Evolutionary conservation across 2,888 invertebrate genomes (phyloP), one percentile per base, ranked within the genome.

Genomic region (Luperina nickerlii): DNA sequence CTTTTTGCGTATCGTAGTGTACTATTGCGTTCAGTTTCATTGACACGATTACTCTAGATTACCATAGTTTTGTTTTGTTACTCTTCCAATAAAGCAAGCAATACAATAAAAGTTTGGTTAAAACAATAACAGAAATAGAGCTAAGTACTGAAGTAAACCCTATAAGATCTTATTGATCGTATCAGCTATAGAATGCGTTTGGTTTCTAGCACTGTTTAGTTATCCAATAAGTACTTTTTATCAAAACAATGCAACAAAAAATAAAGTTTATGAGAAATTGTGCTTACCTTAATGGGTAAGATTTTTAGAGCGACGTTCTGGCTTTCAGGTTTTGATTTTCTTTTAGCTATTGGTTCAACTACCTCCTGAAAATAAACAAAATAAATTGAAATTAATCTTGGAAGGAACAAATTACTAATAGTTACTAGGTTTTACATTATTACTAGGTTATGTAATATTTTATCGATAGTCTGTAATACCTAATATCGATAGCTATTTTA

Each of bases 241-340:
- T 27, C 3, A n/a, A 6, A 15, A 4, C n/a, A 42, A 42, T 42
- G 18, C 5, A 38, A 42, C 11, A 48, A 51, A 38, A 42, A 48
- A 38, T 0, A 0, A 38, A 8, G 3, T 27, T 45, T 20, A 45
- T 76, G 18, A 57, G 15, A 18, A 15, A 51, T 24, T 32, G 5
- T 42, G 81, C 84, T 90, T 85, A 95, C 94, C 92, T 94, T 95
- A 54, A 95, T 90, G 11, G 95, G 95, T 74, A 95, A 87, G 67
- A 94, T 91, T 83, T 87, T 93, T 45, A 93, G 86, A 45, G 88
- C 86, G 51, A 92, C 83, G 67, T 91, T 91, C 54, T 79, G 84
- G 60, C 84, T 79, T 48, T 79, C 81, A 2, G 84, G 76, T 74
- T 87, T 87, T 1, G 82, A 76, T 77, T 90, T 92, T 80, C 90